Evolutionary conservation across 2,113 vertebrate species (phyloP), one percentile per base, ranked within the genome.

Genomic region (Coracopsis vasa): DNA sequence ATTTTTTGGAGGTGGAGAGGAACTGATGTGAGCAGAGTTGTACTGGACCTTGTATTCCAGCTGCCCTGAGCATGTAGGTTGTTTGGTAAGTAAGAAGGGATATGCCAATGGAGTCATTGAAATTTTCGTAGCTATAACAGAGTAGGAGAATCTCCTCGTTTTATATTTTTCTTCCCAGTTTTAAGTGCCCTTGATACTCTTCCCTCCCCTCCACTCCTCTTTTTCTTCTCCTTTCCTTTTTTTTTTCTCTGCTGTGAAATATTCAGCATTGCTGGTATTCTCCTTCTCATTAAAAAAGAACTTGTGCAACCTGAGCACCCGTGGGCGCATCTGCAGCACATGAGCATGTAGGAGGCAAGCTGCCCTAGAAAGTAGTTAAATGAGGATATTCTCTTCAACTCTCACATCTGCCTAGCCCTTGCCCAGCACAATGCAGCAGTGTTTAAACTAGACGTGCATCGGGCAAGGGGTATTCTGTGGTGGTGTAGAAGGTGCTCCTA

Each of bases 251-350:
- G 4, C 17, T 35, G 5, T 94, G 50, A 80, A 75, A 51, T 65
- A 71, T 29, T 74, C 20, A 80, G 7, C 17, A 48, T 45, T 71
- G 56, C 23, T 15, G 9, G 5, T 62, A 9, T 62, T 80, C 66
- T 47, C 50, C 31, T 74, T 31, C n/a, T 61, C 16, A 10, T 66
- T 62, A 67, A 50, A 81, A 80, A 71, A 71, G 10, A 24, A 44
- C 48, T 81, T 70, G 11, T n/a, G 33, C n/a, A 62, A 7, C n/a
- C 65, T 41, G 50, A 74, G 69, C 41, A 51, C n/a, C 29, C 3
- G 0, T 20, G 69, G 13, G 16, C 12, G 31, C 41, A 27, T 28
- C 29, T 85, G 41, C 42, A 28, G 4, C 2, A 4, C 19, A 4
- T 3, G 16, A n/a, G 14, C 35, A 13, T 12, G 10, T 39, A 50